phyloP scores from a whole-genome alignment of 2,888 invertebrate species.

The Carcina quercana region DNA sequence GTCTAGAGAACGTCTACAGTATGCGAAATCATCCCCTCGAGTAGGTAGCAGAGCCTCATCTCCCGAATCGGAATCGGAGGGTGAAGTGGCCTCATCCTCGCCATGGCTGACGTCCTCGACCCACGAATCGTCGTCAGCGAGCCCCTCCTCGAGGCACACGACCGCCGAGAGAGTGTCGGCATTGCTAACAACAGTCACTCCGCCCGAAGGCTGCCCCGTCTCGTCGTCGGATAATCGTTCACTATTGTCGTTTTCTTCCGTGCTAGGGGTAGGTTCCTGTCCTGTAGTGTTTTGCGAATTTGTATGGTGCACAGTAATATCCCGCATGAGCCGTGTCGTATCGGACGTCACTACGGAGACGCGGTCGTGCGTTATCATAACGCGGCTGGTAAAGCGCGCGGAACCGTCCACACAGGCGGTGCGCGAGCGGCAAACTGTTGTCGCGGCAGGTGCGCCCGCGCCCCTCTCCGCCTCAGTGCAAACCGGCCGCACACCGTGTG shows the following conservation, averaged over 20 bases:
- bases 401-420: constrained; percentile 71
- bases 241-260: constrained; percentile 51
- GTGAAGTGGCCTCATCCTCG: constrained; percentile 81
- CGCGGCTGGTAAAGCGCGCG: constrained; percentile 89
- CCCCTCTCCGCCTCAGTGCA: constrained; percentile 57
- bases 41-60: constrained; percentile 81
- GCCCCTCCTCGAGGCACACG: constrained; percentile 87
- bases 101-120: constrained; percentile 90
- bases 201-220: constrained; percentile 65
- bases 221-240: constrained; percentile 63
- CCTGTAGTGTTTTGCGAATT: constrained; percentile 72
- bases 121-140: constrained; percentile 94
- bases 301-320: constrained; percentile 78
- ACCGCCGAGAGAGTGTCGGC: constrained; percentile 81
- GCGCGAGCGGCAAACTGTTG: constrained; percentile 71
- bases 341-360: constrained; percentile 85
- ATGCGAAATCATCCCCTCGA: constrained; percentile 87
- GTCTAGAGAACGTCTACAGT: constrained; percentile 87
- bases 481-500: constrained; percentile 58
- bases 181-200: constrained; percentile 81
- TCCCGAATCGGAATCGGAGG: constrained; percentile 80
- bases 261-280: constrained; percentile 34
- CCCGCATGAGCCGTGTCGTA: constrained; percentile 81
- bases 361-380: constrained; percentile 90
- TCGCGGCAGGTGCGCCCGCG: constrained; percentile 64